Base-by-base conservation (phyloP, 2,888 invertebrate species). In the Argyresthia goedartella region DNA sequence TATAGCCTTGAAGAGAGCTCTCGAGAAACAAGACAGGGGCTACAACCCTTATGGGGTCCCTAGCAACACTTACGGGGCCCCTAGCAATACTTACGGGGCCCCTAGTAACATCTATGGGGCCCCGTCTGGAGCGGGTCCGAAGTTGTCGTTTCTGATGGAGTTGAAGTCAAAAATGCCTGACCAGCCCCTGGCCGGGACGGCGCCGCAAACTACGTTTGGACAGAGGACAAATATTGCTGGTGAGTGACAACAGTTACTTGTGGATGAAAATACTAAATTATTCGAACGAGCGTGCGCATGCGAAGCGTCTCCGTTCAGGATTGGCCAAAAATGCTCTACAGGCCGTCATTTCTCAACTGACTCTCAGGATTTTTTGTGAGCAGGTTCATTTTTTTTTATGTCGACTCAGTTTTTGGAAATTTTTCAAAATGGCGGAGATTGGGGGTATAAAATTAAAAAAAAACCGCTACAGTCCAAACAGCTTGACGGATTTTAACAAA, bases 91-190 rank as follows among this genome's bases (percentile, higher is more conserved):
- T 35, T 79, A 88, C 52, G 84, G 86, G 0, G 74, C 81, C 1
- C 78, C 66, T 14, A 65, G 57, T 52, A 74, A 73, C 25, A 25
- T 6, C 6, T 25, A 25, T 25, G 25, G 16, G 54, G 55, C 50
- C 59, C 58, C 45, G 2, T 25, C 25, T 25, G 79, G 80, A 0
- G 70, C 73, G 2, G 87, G 82, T 57, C 88, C 90, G 1, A 86
- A 87, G 58, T 63, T 90, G 47, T 88, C 89, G 2, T 91, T 92
- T 54, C 69, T 92, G 16, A 88, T 88, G 69, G 92, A 92, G 67
- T 68, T 92, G 48, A 89, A 91, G 64, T 88, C 88, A 39, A 89
- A 86, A 66, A 79, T 91, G 66, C 91, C 91, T 0, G 89, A 89
- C 48, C 86, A 82, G 55, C 79, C 81, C 10, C 81, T 72, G 41